A percentile compares a stretch with the other conserved stretches of the same genome.
Conservation (phyloP, 2,888 invertebrate genomes). For the Strigamia crassipes region DNA sequence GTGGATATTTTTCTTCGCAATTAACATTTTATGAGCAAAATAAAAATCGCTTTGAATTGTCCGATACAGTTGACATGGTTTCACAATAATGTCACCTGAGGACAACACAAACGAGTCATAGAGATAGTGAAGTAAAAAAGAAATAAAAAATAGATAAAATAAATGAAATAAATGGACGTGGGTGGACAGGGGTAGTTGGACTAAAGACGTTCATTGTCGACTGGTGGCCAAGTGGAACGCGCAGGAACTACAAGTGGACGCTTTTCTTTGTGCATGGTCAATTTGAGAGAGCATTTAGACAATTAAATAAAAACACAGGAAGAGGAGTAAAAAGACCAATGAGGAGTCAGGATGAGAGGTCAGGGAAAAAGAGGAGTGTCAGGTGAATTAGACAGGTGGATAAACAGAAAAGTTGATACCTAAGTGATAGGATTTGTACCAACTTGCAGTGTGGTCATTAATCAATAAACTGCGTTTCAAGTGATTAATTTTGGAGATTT, state of each 20-base stretch:
- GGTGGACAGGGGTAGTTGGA: conserved; percentile 42
- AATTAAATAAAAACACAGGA: conserved; percentile 42
- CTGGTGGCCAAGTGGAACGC: conserved; percentile 28
- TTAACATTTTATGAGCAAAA: neutral
- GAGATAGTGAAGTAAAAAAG: neutral
- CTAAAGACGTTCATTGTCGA: conserved; percentile 27
- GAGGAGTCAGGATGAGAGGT: conserved; percentile 25
- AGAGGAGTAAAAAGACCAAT: conserved; percentile 20
- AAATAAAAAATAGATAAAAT: neutral
- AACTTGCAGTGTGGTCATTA: neutral
- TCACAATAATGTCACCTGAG: conserved; percentile 25
- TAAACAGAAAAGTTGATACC: conserved; percentile 33
- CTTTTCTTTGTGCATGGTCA: conserved; percentile 42
- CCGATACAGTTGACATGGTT: neutral
- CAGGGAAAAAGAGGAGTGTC: conserved; percentile 40
- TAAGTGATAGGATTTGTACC: conserved; percentile 39
- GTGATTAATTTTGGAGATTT: conserved; percentile 37
- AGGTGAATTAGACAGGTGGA: conserved; percentile 42
- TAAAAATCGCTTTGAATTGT: neutral
- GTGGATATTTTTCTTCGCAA: neutral
- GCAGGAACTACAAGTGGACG: conserved; percentile 40
- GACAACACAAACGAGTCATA: neutral
- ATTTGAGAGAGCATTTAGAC: conserved; percentile 42
- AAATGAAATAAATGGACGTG: conserved; percentile 18
- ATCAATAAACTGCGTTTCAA: conserved; percentile 1